phyloP scores from a whole-genome alignment of 2,113 vertebrate genomes.

The Leucopsar rothschildi region DNA sequence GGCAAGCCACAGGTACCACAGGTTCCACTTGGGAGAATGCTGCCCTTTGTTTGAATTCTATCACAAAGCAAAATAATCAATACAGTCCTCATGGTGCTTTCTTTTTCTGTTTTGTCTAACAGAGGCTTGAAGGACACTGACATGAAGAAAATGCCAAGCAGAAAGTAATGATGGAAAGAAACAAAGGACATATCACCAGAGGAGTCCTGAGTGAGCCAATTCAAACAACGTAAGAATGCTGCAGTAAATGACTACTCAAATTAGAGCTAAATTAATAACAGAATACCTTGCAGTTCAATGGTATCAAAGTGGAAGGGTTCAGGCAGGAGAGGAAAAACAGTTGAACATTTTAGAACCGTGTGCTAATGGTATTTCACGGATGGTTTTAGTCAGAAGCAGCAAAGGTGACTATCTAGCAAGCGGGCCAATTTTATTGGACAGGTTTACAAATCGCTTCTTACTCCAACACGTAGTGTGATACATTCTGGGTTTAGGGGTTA shows the following conservation, averaged over 20 bases:
- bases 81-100: background rate
- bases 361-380: background rate
- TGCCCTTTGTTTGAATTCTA: background rate
- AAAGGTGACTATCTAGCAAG: background rate
- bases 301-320: background rate
- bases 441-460: background rate
- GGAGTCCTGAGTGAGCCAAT: background rate
- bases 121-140: constrained; percentile 20
- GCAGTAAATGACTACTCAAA: background rate
- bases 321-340: background rate
- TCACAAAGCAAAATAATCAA: background rate
- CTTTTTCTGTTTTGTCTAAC: background rate
- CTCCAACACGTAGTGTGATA: background rate
- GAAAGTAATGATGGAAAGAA: background rate
- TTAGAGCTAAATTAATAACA: constrained; percentile 9
- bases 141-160: constrained; percentile 26
- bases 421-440: background rate
- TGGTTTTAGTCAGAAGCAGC: background rate
- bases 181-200: background rate
- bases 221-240: background rate
- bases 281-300: constrained; percentile 8
- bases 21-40: background rate
- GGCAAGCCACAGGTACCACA: background rate
- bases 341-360: background rate
- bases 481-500: background rate